phyloP scores from a whole-genome alignment of 1,140 invertebrate species.

The Microplitis demolitor region DNA sequence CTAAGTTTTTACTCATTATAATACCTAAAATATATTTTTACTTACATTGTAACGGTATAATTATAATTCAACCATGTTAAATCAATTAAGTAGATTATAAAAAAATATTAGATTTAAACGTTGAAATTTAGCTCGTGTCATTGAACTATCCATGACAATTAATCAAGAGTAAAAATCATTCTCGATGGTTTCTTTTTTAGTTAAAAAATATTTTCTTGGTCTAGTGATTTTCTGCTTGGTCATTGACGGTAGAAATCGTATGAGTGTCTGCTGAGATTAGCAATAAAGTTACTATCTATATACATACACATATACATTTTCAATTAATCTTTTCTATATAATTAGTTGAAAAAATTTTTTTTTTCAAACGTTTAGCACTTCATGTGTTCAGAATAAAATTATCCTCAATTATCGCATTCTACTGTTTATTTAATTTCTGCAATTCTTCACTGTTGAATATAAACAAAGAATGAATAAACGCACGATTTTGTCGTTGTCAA shows the following conservation, averaged over 20 bases:
- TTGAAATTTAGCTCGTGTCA: background rate
- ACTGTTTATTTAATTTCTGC: background rate
- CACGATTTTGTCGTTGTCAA: background rate
- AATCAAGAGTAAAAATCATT: background rate
- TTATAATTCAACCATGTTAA: background rate
- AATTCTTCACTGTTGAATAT: background rate
- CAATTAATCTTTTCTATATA: no score
- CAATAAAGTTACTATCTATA: background rate
- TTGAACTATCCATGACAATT: background rate
- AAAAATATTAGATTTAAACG: background rate
- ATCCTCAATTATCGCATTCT: no score
- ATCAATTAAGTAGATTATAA: background rate
- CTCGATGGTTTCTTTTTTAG: background rate
- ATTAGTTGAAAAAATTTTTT: background rate
- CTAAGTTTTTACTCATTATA: no score
- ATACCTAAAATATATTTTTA: no score
- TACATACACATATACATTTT: background rate
- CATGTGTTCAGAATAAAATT: background rate
- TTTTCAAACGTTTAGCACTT: background rate
- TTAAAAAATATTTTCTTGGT: background rate
- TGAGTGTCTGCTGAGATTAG: background rate
- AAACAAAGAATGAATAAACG: background rate
- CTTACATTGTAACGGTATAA: background rate
- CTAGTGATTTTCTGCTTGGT: slow-evolving; percentile 17
- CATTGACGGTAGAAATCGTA: slow-evolving; percentile 16